Evolutionary conservation across 2,797 vertebrate genomes (phyloP).

Genomic region (Arctocebus calabarensis): DNA sequence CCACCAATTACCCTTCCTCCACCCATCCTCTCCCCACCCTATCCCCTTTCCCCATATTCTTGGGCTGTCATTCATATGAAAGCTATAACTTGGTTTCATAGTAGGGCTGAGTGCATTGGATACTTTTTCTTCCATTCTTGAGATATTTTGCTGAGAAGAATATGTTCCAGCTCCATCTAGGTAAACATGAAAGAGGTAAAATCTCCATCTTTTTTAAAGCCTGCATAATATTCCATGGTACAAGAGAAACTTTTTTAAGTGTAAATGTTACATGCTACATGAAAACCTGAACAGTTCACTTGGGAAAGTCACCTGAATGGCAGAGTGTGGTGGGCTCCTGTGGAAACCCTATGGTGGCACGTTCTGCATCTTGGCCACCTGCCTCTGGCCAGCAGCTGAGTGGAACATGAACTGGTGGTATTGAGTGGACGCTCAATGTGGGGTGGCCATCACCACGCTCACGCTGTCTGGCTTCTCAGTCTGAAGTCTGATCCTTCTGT

Average conservation of each 20-base stretch:
- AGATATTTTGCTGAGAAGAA: too few relatives aligned
- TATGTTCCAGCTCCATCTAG: too few relatives aligned
- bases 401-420: background rate
- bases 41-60: too few relatives aligned
- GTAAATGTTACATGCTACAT: background rate
- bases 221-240: too few relatives aligned
- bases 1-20: too few relatives aligned
- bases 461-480: background rate
- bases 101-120: too few relatives aligned
- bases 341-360: background rate
- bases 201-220: too few relatives aligned
- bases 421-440: background rate
- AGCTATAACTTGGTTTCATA: too few relatives aligned
- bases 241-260: background rate
- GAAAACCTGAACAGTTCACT: background rate
- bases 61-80: too few relatives aligned
- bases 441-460: background rate
- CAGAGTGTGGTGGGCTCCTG: background rate
- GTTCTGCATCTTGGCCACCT: background rate
- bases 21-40: too few relatives aligned
- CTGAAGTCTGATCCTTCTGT: background rate
- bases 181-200: too few relatives aligned
- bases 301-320: background rate
- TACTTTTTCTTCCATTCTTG: too few relatives aligned
- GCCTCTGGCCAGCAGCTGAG: background rate